Conservation (phyloP, 2,113 vertebrate species). For the Tiliqua scincoides region DNA sequence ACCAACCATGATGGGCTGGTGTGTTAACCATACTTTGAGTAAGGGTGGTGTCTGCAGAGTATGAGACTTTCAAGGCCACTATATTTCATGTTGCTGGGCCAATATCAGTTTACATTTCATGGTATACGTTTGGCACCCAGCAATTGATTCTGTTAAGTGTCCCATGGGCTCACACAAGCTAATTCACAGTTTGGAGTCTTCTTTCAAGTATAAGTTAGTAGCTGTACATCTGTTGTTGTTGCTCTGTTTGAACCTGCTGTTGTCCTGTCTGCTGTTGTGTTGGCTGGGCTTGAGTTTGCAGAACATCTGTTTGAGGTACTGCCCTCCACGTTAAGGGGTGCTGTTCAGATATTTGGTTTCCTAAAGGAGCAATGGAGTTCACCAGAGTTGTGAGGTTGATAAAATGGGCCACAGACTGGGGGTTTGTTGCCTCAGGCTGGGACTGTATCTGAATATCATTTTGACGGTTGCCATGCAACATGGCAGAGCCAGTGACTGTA, state of each 20-base stretch:
- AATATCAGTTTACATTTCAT: slow-evolving; percentile 20
- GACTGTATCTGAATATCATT: slow-evolving; percentile 82
- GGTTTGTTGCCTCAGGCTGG: slow-evolving; percentile 72
- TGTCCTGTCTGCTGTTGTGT: slow-evolving; percentile 68
- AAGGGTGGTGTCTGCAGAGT: slow-evolving; percentile 11
- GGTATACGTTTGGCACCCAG: slow-evolving; percentile 70
- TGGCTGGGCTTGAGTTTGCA: slow-evolving; percentile 69
- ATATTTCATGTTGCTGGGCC: slow-evolving; percentile 31
- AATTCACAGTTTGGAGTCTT: slow-evolving; percentile 6
- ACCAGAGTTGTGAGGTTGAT: slow-evolving; percentile 96
- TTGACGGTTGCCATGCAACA: slow-evolving; percentile 89
- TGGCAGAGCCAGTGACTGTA: slow-evolving; percentile 88
- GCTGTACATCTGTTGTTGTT: slow-evolving; percentile 91
- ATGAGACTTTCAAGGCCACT: not conserved
- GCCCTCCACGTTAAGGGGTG: slow-evolving; percentile 91
- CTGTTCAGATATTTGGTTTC: slow-evolving; percentile 83
- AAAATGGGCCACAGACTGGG: slow-evolving; percentile 92
- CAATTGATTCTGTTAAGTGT: slow-evolving; percentile 29
- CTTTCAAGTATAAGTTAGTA: slow-evolving; percentile 77
- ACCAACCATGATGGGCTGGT: slow-evolving; percentile 18
- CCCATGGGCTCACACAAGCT: slow-evolving; percentile 27
- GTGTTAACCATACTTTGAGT: not conserved
- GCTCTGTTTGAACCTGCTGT: slow-evolving; percentile 70
- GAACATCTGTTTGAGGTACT: slow-evolving; percentile 77
- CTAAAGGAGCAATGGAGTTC: slow-evolving; percentile 88